Evolutionary conservation across 2,113 vertebrate genomes (phyloP).

Genomic region (Caracal caracal): DNA sequence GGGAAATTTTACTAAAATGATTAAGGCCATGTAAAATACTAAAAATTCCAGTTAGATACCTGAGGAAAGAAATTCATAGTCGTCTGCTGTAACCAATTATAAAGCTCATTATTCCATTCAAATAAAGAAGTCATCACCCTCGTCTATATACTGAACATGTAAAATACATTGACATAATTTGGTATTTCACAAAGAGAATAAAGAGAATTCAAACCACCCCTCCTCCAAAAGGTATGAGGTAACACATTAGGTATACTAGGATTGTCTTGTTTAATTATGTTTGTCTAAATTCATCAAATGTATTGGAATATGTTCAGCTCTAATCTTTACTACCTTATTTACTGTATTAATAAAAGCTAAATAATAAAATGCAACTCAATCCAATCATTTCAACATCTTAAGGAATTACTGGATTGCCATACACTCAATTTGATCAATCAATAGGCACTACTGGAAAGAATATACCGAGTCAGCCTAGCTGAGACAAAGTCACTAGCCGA

Average conservation of each 20-base stretch:
- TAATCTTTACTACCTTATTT: neutral
- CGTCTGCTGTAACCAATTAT: neutral
- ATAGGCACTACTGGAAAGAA: neutral
- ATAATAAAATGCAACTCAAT: slow-evolving; percentile 38
- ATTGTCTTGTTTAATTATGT: neutral
- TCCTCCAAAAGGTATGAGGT: neutral
- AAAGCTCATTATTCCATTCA: slow-evolving; percentile 52
- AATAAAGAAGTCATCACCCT: slow-evolving; percentile 55
- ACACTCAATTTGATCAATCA: slow-evolving; percentile 34
- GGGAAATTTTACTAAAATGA: slow-evolving; percentile 11
- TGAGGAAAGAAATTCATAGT: slow-evolving; percentile 17
- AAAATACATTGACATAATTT: neutral
- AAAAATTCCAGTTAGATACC: neutral
- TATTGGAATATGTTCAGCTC: neutral
- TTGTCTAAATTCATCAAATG: slow-evolving; percentile 11
- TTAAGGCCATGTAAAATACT: neutral
- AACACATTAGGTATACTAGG: neutral
- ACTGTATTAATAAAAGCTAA: slow-evolving; percentile 49
- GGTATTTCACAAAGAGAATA: neutral
- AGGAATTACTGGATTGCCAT: slow-evolving; percentile 1
- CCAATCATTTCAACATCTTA: slow-evolving; percentile 40
- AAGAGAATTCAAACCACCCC: neutral
- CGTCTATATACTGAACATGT: neutral
- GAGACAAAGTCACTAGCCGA: neutral
- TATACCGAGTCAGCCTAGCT: neutral